phyloP scores from a whole-genome alignment of 2,888 invertebrate species.

The Siphlonurus alternatus region DNA sequence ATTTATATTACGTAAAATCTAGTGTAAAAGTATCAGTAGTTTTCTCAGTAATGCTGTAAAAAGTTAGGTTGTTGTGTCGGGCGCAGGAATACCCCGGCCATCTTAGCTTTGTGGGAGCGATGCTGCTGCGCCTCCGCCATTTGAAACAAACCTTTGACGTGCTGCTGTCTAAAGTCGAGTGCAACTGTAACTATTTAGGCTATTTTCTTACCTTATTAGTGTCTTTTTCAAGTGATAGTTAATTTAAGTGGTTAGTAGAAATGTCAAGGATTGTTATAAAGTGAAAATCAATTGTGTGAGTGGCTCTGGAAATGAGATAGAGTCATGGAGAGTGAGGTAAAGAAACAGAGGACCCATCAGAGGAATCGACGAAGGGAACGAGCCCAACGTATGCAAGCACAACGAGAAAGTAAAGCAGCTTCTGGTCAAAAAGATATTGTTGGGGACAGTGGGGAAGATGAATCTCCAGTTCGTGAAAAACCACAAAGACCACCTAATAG shows the following conservation, averaged over 20 bases:
- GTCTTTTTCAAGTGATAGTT: background rate
- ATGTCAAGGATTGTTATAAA: background rate
- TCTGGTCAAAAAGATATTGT: constrained; percentile 33
- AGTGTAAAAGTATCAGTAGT: background rate
- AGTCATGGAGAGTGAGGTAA: constrained; percentile 62
- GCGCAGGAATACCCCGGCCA: background rate
- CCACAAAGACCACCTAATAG: constrained; percentile 38
- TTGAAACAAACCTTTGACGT: background rate
- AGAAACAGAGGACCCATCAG: constrained; percentile 52
- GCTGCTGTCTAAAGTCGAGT: background rate
- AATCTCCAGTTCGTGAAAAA: constrained; percentile 50
- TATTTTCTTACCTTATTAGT: background rate
- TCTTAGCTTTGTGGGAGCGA: constrained; percentile 3
- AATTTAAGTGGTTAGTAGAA: background rate
- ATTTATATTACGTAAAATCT: background rate
- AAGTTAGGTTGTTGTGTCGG: background rate
- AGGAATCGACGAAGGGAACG: constrained; percentile 77
- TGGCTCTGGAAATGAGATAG: background rate
- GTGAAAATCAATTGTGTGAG: background rate
- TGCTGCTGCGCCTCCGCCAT: constrained; percentile 1
- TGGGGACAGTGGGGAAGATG: constrained; percentile 62
- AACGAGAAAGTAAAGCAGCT: constrained; percentile 39
- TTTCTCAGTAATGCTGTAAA: background rate
- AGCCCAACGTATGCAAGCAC: constrained; percentile 81
- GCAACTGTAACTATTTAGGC: background rate